Conservation (phyloP, 2,113 vertebrate species). For the Alouatta palliata region DNA sequence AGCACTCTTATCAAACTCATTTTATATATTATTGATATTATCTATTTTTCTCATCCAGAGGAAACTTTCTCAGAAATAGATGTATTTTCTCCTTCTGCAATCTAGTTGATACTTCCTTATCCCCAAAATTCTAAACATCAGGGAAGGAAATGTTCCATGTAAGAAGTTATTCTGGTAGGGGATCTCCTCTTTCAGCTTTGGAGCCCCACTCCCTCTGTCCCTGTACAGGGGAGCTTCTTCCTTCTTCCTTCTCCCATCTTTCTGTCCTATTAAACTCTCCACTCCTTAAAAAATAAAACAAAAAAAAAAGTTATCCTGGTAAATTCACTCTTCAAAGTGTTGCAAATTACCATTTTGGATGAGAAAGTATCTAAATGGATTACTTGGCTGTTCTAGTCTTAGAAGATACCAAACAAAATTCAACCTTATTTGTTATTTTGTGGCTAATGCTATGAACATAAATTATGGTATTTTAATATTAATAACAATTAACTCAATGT, state of each 20-base stretch:
- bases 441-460: not conserved
- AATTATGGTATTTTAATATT: not conserved
- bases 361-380: not conserved
- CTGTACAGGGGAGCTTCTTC: too few relatives aligned
- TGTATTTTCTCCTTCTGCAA: not conserved
- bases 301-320: not conserved
- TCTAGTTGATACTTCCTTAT: not conserved
- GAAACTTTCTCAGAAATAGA: constrained; percentile 15
- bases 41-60: not conserved
- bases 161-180: not conserved
- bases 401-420: not conserved
- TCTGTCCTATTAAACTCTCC: too few relatives aligned
- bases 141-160: not conserved
- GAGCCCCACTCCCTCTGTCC: too few relatives aligned
- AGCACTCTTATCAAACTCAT: not conserved
- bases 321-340: not conserved
- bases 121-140: not conserved
- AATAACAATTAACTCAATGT: not conserved
- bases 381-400: not conserved
- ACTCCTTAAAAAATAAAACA: too few relatives aligned
- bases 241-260: too few relatives aligned
- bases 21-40: not conserved
- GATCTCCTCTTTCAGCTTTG: too few relatives aligned
- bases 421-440: not conserved
- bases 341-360: not conserved